Percentiles rank a stretch among this genome's conserved stretches.
Conservation (phyloP, 2,888 invertebrate genomes). For the Watsonalla cultraria region DNA sequence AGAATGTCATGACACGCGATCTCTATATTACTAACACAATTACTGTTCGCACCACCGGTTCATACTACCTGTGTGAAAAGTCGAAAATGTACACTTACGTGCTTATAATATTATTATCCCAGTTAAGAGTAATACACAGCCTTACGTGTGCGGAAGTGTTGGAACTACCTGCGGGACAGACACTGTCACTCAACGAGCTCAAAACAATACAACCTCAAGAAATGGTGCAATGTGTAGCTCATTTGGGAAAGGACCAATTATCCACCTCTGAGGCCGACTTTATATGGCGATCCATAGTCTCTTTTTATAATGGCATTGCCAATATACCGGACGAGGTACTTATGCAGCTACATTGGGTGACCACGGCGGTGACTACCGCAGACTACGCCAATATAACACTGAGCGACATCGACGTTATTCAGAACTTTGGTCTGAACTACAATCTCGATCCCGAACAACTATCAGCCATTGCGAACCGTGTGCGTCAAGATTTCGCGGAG, state of each 20-base stretch:
- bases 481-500: conserved; percentile 69
- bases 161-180: conserved; percentile 33
- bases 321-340: conserved; percentile 65
- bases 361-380: conserved; percentile 60
- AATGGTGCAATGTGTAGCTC: conserved; percentile 51
- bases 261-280: conserved; percentile 40
- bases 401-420: conserved; percentile 70
- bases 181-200: conserved; percentile 33
- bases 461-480: conserved; percentile 65
- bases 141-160: conserved; percentile 49
- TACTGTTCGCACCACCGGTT: not conserved
- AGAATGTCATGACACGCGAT: not conserved
- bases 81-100: conserved; percentile 3
- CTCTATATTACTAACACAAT: not conserved
- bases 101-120: conserved; percentile 6
- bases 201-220: conserved; percentile 43
- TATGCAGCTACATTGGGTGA: conserved; percentile 64
- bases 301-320: conserved; percentile 42
- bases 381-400: conserved; percentile 75
- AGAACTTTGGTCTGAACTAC: conserved; percentile 75
- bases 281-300: conserved; percentile 56
- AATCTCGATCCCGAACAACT: conserved; percentile 60
- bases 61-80: not conserved
- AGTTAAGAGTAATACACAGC: conserved; percentile 9
- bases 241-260: conserved; percentile 50